Percentiles rank a stretch among this genome's conserved stretches.
Evolutionary conservation across 2,888 invertebrate genomes (phyloP).

Genomic region (Erebia ligea): DNA sequence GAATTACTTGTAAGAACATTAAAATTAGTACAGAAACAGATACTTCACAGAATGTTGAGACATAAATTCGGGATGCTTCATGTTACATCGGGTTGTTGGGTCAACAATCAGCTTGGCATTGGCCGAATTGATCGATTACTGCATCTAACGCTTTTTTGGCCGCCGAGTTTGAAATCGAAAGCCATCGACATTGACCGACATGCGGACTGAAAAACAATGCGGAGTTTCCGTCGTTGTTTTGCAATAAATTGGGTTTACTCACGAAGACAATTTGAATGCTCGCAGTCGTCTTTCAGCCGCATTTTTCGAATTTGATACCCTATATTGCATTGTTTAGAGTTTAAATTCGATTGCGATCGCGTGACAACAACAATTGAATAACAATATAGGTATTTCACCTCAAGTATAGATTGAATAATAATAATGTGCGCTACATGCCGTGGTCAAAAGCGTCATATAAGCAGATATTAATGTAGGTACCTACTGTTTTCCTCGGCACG

Average conservation of each 20-base stretch:
- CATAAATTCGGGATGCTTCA: not conserved
- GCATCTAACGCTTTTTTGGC: conserved; percentile 38
- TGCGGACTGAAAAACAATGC: conserved; percentile 70
- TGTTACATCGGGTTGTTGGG: not conserved
- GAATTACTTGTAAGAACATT: no score
- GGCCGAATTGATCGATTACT: conserved; percentile 36
- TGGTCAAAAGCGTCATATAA: conserved; percentile 2
- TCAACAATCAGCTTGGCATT: not conserved
- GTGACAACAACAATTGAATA: conserved; percentile 13
- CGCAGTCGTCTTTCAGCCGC: conserved; percentile 16
- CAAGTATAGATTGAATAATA: conserved; percentile 28
- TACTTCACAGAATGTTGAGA: no score
- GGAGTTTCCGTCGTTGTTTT: conserved; percentile 48
- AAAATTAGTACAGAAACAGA: no score
- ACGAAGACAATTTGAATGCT: conserved; percentile 36
- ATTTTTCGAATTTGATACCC: conserved; percentile 4
- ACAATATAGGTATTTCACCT: conserved; percentile 30
- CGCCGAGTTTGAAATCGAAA: conserved; percentile 61
- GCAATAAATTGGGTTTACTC: conserved; percentile 42
- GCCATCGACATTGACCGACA: conserved; percentile 75
- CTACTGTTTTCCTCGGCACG: not conserved
- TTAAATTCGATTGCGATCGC: conserved; percentile 8
- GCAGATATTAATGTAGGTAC: conserved; percentile 1
- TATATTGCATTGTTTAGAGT: not conserved
- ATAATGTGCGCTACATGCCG: conserved; percentile 13